These are phyloP conservation scores for Platygyra sinensis DNA, from an alignment of 64 coral and sea anemone species.

Conservation along the genomic window DNA sequence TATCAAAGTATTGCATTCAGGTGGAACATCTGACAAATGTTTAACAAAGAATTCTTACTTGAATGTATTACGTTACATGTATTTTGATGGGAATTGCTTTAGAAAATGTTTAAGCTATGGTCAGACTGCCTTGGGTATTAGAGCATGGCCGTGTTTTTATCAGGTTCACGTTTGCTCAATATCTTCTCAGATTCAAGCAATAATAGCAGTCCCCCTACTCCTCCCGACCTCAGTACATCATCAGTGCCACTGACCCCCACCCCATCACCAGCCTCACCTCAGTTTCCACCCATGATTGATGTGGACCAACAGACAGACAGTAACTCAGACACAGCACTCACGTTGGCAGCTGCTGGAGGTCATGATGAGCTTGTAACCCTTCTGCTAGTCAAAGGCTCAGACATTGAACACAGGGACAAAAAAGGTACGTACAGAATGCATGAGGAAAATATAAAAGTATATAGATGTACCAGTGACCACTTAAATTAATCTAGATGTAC, in stretches of 20 bases:
- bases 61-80: too few species aligned
- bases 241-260: constrained; percentile 87
- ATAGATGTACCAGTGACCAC: too few species aligned
- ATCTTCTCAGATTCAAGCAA: constrained; percentile 61
- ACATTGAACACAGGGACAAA: constrained; percentile 94
- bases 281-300: constrained; percentile 84
- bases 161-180: neutral
- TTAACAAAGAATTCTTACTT: too few species aligned
- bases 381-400: constrained; percentile 73
- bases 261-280: constrained; percentile 90
- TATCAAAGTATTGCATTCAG: too few species aligned
- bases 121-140: too few species aligned
- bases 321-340: constrained; percentile 94
- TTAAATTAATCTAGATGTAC: too few species aligned
- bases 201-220: constrained; percentile 81
- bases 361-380: constrained; percentile 94
- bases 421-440: constrained; percentile 64
- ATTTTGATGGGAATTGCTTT: too few species aligned
- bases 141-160: too few species aligned
- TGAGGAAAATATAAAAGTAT: too few species aligned
- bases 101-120: too few species aligned
- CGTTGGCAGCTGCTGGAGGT: constrained; percentile 90
- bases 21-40: too few species aligned
- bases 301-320: constrained; percentile 99
- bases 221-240: constrained; percentile 72